These are phyloP conservation scores for Austrofundulus limnaeus DNA, from an alignment of 2,113 vertebrate species.

Conservation along the genomic window DNA sequence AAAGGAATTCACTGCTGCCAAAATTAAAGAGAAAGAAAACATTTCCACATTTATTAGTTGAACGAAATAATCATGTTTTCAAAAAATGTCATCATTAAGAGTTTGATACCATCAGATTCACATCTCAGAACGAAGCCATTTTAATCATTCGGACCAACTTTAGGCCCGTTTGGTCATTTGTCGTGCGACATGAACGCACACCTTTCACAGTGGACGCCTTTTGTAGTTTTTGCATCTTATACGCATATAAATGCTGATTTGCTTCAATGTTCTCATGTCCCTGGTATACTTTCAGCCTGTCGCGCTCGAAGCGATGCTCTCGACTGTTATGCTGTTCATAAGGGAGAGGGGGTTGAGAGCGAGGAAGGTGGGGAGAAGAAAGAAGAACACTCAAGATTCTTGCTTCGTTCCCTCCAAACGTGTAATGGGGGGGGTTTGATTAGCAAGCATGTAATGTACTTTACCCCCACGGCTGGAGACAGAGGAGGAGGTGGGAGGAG, in stretches of 20 bases:
- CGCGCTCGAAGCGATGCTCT: neutral
- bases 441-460: constrained; percentile 96
- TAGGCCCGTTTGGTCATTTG: neutral
- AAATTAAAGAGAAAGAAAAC: neutral
- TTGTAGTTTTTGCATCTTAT: too few relatives aligned
- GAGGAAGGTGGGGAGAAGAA: constrained; percentile 20
- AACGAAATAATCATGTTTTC: neutral
- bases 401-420: constrained; percentile 76
- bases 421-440: constrained; percentile 91
- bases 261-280: neutral
- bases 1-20: neutral
- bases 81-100: neutral
- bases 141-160: neutral
- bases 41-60: neutral
- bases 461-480: constrained; percentile 82
- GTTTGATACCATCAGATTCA: neutral
- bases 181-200: too few relatives aligned
- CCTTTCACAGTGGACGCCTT: too few relatives aligned
- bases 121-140: too few relatives aligned
- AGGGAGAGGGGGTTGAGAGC: constrained; percentile 10
- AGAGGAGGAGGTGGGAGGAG: constrained; percentile 9
- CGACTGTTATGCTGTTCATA: neutral
- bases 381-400: constrained; percentile 61
- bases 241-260: neutral
- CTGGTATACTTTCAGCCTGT: neutral